A percentile compares a stretch with the other conserved stretches of the same genome.
These are phyloP conservation scores for Tachina grossa DNA, from an alignment of 2,888 invertebrate genomes.

Conservation along the genomic window DNA sequence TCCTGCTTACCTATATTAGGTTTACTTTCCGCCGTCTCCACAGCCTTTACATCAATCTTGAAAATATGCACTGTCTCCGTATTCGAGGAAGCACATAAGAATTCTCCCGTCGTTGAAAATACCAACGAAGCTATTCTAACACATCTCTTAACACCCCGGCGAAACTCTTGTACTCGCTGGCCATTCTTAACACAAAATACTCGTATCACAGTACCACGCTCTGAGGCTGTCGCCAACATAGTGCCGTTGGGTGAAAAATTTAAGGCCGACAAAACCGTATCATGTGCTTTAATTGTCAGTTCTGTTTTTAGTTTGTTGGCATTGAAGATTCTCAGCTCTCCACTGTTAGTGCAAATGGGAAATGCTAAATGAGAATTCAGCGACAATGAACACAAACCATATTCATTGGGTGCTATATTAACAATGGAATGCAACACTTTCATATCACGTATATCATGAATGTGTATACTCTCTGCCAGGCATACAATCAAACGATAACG, in stretches of 20 bases:
- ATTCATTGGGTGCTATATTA: constrained; percentile 80
- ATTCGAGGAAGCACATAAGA: constrained; percentile 82
- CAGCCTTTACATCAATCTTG: constrained; percentile 80
- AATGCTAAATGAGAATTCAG: constrained; percentile 82
- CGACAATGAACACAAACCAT: constrained; percentile 81
- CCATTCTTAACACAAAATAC: constrained; percentile 83
- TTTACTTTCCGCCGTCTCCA: constrained; percentile 79
- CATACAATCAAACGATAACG: constrained; percentile 81
- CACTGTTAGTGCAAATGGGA: constrained; percentile 79
- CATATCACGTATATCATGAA: constrained; percentile 83
- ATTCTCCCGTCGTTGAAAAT: constrained; percentile 80
- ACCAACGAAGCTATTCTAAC: constrained; percentile 82
- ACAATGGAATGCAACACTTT: constrained; percentile 82
- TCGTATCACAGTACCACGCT: constrained; percentile 82
- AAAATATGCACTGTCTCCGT: constrained; percentile 83
- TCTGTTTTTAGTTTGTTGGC: constrained; percentile 79
- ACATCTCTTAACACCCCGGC: constrained; percentile 82
- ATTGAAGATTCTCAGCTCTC: constrained; percentile 82
- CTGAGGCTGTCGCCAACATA: constrained; percentile 82
- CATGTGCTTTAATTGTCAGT: constrained; percentile 81
- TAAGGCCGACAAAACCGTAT: constrained; percentile 81
- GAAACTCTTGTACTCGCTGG: constrained; percentile 82
- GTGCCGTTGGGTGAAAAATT: constrained; percentile 81
- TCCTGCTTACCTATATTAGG: constrained; percentile 59
- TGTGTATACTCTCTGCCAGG: constrained; percentile 81